phyloP scores from a whole-genome alignment of 2,797 vertebrate genomes.

The Rhinichthys osculus region DNA sequence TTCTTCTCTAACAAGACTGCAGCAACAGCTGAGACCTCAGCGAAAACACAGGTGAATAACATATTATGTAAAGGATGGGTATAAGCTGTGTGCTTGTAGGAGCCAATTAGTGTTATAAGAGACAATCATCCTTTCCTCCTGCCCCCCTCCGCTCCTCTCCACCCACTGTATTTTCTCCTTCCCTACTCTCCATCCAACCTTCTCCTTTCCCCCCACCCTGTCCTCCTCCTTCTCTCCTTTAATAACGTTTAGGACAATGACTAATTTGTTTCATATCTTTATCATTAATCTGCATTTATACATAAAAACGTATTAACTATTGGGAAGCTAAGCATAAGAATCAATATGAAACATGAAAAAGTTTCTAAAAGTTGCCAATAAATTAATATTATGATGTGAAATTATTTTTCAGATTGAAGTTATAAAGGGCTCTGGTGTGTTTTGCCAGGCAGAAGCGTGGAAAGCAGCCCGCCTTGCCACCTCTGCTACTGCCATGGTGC shows the following conservation, averaged over 20 bases:
- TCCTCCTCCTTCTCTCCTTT: conserved; percentile 2
- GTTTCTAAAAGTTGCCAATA: too few relatives aligned
- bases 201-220: background rate
- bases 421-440: too few relatives aligned
- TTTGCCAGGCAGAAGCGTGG: conserved; percentile 13
- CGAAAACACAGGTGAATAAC: background rate
- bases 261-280: conserved; percentile 4
- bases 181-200: conserved; percentile 12
- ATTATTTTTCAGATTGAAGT: too few relatives aligned
- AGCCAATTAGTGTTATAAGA: background rate
- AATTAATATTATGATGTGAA: too few relatives aligned
- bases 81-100: conserved; percentile 1
- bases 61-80: too few relatives aligned
- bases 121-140: too few relatives aligned
- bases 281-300: background rate
- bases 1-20: conserved; percentile 19
- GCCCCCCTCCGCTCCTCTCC: background rate
- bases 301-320: too few relatives aligned
- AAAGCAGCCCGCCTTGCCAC: background rate
- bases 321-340: too few relatives aligned
- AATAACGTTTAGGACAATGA: background rate
- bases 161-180: conserved; percentile 6
- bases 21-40: conserved; percentile 9
- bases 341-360: too few relatives aligned
- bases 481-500: conserved; percentile 24